Conservation (phyloP, 2,888 invertebrate species). For the Biston stratarius region DNA sequence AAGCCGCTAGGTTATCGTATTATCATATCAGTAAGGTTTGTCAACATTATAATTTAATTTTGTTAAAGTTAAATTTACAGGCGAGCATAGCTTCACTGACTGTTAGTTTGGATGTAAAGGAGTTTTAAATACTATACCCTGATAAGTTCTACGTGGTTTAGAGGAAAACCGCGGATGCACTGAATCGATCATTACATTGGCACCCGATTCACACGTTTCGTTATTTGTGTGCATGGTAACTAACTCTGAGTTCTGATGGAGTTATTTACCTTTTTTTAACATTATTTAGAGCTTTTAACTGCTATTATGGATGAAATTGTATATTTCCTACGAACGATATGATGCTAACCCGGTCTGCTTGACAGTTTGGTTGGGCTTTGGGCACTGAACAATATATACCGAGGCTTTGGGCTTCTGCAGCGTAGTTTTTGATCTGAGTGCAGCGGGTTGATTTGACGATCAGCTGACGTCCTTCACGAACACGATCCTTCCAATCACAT, state of each 20-base stretch:
- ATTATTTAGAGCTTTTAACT: conserved; percentile 46
- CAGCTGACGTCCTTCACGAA: too few species aligned
- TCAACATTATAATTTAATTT: conserved; percentile 10
- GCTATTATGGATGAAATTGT: not conserved
- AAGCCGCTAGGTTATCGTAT: conserved; percentile 11
- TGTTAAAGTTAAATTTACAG: not conserved
- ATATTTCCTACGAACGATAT: too few species aligned
- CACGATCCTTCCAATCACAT: too few species aligned
- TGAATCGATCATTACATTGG: conserved; percentile 58
- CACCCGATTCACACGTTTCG: conserved; percentile 56
- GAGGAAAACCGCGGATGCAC: conserved; percentile 72
- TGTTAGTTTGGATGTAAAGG: conserved; percentile 10
- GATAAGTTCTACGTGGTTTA: conserved; percentile 56
- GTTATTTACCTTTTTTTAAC: conserved; percentile 70
- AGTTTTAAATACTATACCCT: conserved; percentile 68
- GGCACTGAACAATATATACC: too few species aligned
- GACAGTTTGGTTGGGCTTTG: too few species aligned
- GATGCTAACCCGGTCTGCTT: too few species aligned
- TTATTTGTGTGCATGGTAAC: conserved; percentile 47
- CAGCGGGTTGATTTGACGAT: too few species aligned
- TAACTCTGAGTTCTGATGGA: conserved; percentile 39
- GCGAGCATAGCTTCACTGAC: not conserved
- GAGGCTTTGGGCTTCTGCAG: too few species aligned
- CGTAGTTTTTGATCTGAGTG: too few species aligned
- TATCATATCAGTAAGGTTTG: conserved; percentile 22